Conservation (phyloP, 2,797 vertebrate species). For the Neosalanx taihuensis region DNA sequence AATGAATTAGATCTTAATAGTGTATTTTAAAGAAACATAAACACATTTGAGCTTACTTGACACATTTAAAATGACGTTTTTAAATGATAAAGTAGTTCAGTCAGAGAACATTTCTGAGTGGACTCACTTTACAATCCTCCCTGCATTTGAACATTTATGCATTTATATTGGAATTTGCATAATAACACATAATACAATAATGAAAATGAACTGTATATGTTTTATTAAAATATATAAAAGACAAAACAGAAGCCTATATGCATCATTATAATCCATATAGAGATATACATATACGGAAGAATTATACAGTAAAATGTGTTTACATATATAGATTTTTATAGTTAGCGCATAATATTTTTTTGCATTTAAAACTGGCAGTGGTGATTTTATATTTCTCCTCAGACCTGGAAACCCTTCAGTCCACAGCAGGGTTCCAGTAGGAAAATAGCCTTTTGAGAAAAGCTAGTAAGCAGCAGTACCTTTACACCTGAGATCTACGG, state of each 20-base stretch:
- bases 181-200: constrained; percentile 26
- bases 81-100: not conserved
- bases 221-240: constrained; percentile 84
- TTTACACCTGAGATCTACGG: constrained; percentile 78
- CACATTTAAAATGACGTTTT: not conserved
- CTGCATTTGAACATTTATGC: not conserved
- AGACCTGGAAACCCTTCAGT: constrained; percentile 59
- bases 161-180: not conserved
- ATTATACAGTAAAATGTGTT: constrained; percentile 78
- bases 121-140: not conserved
- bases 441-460: constrained; percentile 60
- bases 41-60: not conserved
- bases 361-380: constrained; percentile 80
- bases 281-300: constrained; percentile 78
- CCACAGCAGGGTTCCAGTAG: constrained; percentile 54
- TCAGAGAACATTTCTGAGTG: too few relatives aligned
- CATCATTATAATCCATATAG: constrained; percentile 72
- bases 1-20: constrained; percentile 12
- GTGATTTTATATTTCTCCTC: constrained; percentile 68
- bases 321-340: constrained; percentile 75
- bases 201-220: constrained; percentile 66
- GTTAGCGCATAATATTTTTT: constrained; percentile 72
- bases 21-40: constrained; percentile 14
- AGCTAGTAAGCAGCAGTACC: constrained; percentile 77
- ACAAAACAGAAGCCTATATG: constrained; percentile 69